Base-by-base conservation (phyloP, 2,113 vertebrate genomes). In the Camarhynchus parvulus region DNA sequence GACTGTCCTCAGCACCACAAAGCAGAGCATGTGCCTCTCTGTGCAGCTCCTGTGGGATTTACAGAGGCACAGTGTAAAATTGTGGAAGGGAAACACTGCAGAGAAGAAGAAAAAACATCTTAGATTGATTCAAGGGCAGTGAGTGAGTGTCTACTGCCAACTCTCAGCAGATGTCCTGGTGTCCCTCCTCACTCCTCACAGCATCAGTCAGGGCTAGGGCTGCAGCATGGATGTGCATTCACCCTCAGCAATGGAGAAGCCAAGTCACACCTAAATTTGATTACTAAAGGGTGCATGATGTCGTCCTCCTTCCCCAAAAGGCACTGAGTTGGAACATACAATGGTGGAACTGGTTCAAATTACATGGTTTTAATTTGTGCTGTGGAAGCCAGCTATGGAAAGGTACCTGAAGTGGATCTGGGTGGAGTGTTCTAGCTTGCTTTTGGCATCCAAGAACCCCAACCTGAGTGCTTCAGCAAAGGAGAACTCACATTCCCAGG, bases 1-100 rank as follows among this genome's bases (percentile, higher is more conserved):
- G 5, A 25, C 50, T 62, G 39, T 37, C 50, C n/a, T 21, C 2
- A 2, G 55, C 11, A 2, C 37, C 1, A 1, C 14, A 3, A 30
- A 81, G 59, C 2, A 30, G 19, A 12, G 7, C 5, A 0, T 4
- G 8, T 41, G n/a, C 61, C 15, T 52, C 33, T 72, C 59, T 39
- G 15, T 61, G 46, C 12, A 10, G 33, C 20, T 52, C 19, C 33
- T 68, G 14, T 12, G 49, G 39, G 27, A 35, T 61, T 83, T 39
- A 33, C 44, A 37, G 61, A 91, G 61, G 14, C 58, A 82, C 39
- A 8, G 15, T 7, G 21, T 33, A n/a, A 64, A 86, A 31, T 18
- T 12, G 37, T 53, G 49, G 37, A 44, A 76, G 30, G 16, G 33
- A 30, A 86, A 31, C 39, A 12, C 28, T 28, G 55, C 46, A 70